Evolutionary conservation across 2,888 invertebrate species (phyloP), one percentile per base, ranked within the genome.

Genomic region (Tinea pellionella): DNA sequence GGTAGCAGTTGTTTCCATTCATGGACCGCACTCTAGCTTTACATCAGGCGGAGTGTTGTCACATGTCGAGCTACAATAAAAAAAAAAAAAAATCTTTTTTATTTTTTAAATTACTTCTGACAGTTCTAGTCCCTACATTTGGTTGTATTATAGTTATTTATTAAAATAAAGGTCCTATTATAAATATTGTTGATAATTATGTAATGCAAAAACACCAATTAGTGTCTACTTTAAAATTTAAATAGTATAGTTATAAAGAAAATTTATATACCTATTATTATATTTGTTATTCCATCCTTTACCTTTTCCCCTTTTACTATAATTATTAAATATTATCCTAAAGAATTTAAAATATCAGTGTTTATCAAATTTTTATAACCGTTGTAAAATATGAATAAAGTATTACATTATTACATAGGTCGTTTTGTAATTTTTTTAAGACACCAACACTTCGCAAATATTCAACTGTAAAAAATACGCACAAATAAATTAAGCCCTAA

Each of bases 361-460:
- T 47, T 47, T 16, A 15, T 15, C n/a, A 47, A 47, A 16, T 13
- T 47, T 47, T 47, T 16, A 47, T 47, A 47, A 47, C 13, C 16
- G 47, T 47, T 47, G 16, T 47, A n/a, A 41, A n/a, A 41, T 41
- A 41, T 24, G 24, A 24, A 3, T 24, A 24, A 24, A 24, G n/a
- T 24, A 24, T 24, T 24, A 6, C 3, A 6, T 24, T 3, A 24
- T 24, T 24, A 3, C 6, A 24, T 24, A 24, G 24, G 24, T 6
- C 24, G 6, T 24, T 24, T 24, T 24, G 24, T 6, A 24, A n/a
- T 24, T 24, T 24, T 24, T 24, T 24, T 24, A 24, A 3, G 24
- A 24, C 24, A 24, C 24, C 56, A 60, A 55, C 64, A 62, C 63
- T 2, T 12, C 8, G 7, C 43, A 42, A 29, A n/a, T 24, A 16